Conservation (phyloP, 2,113 vertebrate genomes). For the Octodon degus region DNA sequence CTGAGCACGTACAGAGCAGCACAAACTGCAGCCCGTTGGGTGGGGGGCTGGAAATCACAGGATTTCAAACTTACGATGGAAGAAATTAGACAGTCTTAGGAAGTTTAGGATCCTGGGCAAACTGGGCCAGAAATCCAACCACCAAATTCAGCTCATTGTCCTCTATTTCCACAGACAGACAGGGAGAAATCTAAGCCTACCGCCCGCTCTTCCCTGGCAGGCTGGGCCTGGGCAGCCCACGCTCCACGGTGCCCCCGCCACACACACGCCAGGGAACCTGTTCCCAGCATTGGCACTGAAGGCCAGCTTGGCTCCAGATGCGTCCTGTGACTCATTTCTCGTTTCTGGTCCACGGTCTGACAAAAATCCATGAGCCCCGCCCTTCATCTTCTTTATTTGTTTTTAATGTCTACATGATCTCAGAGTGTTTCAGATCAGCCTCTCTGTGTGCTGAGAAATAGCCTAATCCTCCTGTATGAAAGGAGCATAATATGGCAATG, state of each 20-base stretch:
- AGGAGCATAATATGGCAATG: accelerated
- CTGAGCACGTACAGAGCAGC: background rate
- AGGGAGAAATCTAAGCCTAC: background rate
- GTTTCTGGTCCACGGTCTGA: background rate
- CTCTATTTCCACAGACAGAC: background rate
- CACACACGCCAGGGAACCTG: accelerated
- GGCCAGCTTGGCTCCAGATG: background rate
- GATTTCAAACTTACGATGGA: background rate
- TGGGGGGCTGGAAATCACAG: background rate
- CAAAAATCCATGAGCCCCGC: background rate
- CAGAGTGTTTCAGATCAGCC: background rate
- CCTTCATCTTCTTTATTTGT: background rate
- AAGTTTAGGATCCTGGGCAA: background rate
- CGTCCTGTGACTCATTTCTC: background rate
- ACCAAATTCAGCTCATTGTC: background rate
- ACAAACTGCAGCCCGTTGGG: background rate
- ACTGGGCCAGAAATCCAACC: background rate
- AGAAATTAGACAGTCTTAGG: background rate
- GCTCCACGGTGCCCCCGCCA: background rate
- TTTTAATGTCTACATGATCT: background rate
- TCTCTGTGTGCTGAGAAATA: background rate
- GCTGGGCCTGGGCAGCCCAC: background rate
- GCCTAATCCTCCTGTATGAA: background rate
- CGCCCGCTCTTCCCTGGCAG: background rate
- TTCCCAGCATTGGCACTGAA: no score